These are phyloP conservation scores for Doryteuthis pealeii DNA, from an alignment of 1,140 invertebrate species.

Conservation along the genomic window DNA sequence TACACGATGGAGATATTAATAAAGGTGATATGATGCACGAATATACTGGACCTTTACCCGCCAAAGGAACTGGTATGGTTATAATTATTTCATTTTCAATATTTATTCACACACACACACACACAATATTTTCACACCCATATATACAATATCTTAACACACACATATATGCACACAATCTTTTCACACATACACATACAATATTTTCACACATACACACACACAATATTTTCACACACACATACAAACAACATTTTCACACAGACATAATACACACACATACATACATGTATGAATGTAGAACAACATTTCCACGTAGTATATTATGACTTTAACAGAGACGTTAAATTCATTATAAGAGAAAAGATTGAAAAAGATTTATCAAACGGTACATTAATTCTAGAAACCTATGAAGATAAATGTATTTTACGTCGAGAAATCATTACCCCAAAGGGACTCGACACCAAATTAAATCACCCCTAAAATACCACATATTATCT, in stretches of 20 bases:
- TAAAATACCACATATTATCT: too few relatives aligned
- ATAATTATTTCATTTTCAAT: slow-evolving; percentile 5
- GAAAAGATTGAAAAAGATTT: too few relatives aligned
- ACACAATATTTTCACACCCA: background rate
- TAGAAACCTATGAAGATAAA: too few relatives aligned
- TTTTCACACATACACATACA: background rate
- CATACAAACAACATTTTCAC: background rate
- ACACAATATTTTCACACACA: background rate
- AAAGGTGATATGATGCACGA: slow-evolving; percentile 75
- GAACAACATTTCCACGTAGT: too few relatives aligned
- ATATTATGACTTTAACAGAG: too few relatives aligned
- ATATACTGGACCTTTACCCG: slow-evolving; percentile 85
- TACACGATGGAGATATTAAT: slow-evolving; percentile 74
- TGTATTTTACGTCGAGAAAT: too few relatives aligned
- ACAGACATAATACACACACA: too few relatives aligned
- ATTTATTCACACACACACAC: background rate
- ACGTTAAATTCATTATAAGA: too few relatives aligned
- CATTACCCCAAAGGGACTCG: too few relatives aligned
- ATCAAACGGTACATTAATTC: too few relatives aligned
- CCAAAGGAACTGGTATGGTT: slow-evolving; percentile 70
- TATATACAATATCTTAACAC: background rate
- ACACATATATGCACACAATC: background rate
- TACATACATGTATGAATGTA: too few relatives aligned
- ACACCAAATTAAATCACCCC: too few relatives aligned
- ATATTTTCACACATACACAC: background rate